phyloP scores from a whole-genome alignment of 2,888 invertebrate species.

The Coenonympha glycerion region DNA sequence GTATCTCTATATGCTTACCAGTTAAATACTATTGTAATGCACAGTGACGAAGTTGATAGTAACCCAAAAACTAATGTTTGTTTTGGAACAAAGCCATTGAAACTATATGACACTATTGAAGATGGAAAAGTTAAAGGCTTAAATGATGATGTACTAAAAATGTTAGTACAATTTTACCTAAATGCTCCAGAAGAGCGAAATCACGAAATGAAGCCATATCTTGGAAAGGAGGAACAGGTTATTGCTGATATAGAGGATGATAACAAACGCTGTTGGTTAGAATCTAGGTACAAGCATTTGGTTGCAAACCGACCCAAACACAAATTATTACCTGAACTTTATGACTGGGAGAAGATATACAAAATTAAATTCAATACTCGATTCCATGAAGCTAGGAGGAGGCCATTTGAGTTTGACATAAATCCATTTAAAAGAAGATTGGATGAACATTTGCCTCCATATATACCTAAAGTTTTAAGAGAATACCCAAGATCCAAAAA shows the following conservation, averaged over 20 bases:
- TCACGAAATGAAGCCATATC: slow-evolving; percentile 83
- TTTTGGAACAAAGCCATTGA: slow-evolving; percentile 82
- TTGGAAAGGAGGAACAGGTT: slow-evolving; percentile 74
- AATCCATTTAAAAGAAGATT: slow-evolving; percentile 79
- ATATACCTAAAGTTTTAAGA: slow-evolving; percentile 81
- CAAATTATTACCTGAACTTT: slow-evolving; percentile 80
- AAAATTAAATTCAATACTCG: slow-evolving; percentile 82
- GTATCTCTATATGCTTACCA: slow-evolving; percentile 95
- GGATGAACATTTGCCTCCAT: slow-evolving; percentile 79
- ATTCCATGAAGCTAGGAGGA: slow-evolving; percentile 79
- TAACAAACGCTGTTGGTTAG: slow-evolving; percentile 82
- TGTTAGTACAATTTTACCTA: slow-evolving; percentile 83
- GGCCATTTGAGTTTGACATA: slow-evolving; percentile 80
- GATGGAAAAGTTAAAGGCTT: slow-evolving; percentile 84
- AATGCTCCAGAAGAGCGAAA: slow-evolving; percentile 79
- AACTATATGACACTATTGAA: slow-evolving; percentile 84
- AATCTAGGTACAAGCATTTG: slow-evolving; percentile 80
- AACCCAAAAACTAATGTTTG: slow-evolving; percentile 87
- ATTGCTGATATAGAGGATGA: slow-evolving; percentile 82
- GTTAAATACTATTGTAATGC: slow-evolving; percentile 87
- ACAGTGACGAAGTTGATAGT: slow-evolving; percentile 76
- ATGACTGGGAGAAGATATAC: slow-evolving; percentile 89
- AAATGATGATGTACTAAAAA: slow-evolving; percentile 85
- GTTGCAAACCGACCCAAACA: slow-evolving; percentile 80
- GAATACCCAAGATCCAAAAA: slow-evolving; percentile 78